Evolutionary conservation across 1,140 invertebrate genomes (phyloP).

Genomic region (Penaeus chinensis): DNA sequence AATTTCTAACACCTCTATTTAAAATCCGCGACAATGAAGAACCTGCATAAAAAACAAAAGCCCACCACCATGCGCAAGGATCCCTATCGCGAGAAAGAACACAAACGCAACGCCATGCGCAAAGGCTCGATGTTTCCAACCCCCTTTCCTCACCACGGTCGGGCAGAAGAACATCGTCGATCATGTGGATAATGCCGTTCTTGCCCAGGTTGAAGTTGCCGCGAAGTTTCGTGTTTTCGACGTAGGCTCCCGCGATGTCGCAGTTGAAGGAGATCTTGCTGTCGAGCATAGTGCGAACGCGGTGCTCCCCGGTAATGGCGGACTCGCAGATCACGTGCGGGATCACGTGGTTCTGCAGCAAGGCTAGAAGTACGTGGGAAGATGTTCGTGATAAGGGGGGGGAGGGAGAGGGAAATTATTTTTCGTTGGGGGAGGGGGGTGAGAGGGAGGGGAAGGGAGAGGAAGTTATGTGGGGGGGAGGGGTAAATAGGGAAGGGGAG

Average conservation of each 20-base stretch:
- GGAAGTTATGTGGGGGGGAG: not conserved
- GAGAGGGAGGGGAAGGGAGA: not conserved
- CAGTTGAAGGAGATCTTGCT: conserved; percentile 68
- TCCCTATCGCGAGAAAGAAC: too few species aligned
- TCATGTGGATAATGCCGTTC: conserved; percentile 70
- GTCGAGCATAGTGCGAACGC: conserved; percentile 66
- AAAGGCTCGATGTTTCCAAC: not conserved
- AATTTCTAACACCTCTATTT: too few species aligned
- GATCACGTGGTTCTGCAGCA: conserved; percentile 70
- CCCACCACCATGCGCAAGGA: too few species aligned
- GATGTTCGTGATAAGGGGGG: not conserved
- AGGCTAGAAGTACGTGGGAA: conserved; percentile 65
- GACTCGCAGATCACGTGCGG: conserved; percentile 70
- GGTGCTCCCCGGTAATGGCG: conserved; percentile 69
- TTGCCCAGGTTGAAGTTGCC: conserved; percentile 67
- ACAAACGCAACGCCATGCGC: too few species aligned
- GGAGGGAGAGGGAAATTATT: not conserved
- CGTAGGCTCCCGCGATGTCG: conserved; percentile 67
- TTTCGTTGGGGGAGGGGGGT: not conserved
- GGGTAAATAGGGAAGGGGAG: too few species aligned
- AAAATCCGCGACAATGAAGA: too few species aligned
- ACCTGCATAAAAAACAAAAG: too few species aligned
- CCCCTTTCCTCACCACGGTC: conserved; percentile 67
- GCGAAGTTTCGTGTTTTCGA: conserved; percentile 66
- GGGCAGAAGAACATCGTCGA: conserved; percentile 69